A percentile compares a stretch with the other conserved stretches of the same genome.
These are phyloP conservation scores for Malachius bipustulatus DNA, from an alignment of 2,888 invertebrate genomes.

Conservation along the genomic window DNA sequence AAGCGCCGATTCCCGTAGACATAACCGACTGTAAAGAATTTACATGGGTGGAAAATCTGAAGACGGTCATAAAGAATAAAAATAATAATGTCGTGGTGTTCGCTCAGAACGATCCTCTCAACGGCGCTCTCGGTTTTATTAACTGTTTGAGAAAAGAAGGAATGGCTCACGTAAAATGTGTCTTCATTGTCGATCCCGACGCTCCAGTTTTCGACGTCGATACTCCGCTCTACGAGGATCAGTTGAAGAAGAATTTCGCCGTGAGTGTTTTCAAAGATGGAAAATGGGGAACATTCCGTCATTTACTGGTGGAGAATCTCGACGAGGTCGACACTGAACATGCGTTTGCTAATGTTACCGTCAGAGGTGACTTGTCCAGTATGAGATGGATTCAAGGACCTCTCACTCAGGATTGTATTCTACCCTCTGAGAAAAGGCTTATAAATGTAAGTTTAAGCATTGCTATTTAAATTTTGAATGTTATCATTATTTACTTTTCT, in stretches of 20 bases:
- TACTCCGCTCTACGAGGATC: conserved; percentile 50
- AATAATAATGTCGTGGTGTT: conserved; percentile 42
- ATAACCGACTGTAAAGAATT: conserved; percentile 37
- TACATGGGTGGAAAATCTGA: conserved; percentile 42
- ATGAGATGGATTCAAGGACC: conserved; percentile 67
- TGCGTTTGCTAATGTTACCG: conserved; percentile 63
- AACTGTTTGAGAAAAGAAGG: conserved; percentile 75
- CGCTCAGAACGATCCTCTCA: conserved; percentile 50
- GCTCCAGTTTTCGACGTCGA: conserved; percentile 55
- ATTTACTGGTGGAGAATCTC: conserved; percentile 50
- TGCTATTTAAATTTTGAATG: background rate
- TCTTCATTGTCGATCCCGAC: conserved; percentile 46
- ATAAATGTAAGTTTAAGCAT: conserved; percentile 12
- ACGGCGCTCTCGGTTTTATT: conserved; percentile 73
- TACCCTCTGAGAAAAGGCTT: conserved; percentile 9
- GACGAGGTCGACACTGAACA: conserved; percentile 43
- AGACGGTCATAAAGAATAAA: conserved; percentile 27
- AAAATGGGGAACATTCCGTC: conserved; percentile 56
- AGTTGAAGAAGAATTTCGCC: conserved; percentile 60
- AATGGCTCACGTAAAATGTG: conserved; percentile 42
- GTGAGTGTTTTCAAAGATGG: conserved; percentile 60
- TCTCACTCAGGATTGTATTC: conserved; percentile 32
- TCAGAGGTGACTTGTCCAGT: conserved; percentile 74
- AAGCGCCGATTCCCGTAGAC: conserved; percentile 38
- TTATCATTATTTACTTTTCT: conserved; percentile 1